A percentile compares a stretch with the other conserved stretches of the same genome.
Evolutionary conservation across 2,888 invertebrate genomes (phyloP).

Genomic region (Nudaria mundana): DNA sequence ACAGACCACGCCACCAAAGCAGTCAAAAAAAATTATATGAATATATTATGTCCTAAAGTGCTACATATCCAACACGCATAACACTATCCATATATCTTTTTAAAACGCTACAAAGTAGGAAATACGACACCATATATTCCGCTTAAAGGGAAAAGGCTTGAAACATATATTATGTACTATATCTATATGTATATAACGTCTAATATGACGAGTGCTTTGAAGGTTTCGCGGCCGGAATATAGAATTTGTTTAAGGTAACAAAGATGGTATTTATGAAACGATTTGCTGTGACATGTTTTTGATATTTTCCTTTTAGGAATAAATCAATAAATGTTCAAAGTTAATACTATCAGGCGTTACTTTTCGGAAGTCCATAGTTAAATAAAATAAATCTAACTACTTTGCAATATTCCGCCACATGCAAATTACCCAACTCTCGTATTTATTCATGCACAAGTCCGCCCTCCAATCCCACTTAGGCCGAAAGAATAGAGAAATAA

Average conservation of each 20-base stretch:
- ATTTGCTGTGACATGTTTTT: conserved; percentile 1
- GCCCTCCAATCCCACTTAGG: no score
- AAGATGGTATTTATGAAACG: neutral
- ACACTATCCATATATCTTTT: conserved; percentile 5
- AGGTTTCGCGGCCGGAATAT: conserved; percentile 7
- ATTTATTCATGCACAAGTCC: no score
- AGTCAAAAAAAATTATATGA: no score
- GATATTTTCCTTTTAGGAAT: neutral
- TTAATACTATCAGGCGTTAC: no score
- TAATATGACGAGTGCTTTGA: conserved; percentile 12
- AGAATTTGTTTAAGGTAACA: conserved; percentile 2
- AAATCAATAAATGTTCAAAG: no score
- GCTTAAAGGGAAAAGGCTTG: conserved; percentile 8
- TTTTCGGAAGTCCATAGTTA: no score
- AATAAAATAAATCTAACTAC: no score
- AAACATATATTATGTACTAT: conserved; percentile 1
- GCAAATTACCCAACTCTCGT: no score
- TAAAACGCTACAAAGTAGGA: conserved; percentile 3
- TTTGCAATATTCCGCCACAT: no score
- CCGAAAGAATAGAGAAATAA: no score
- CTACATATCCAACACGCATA: neutral
- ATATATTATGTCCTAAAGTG: no score
- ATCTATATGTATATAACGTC: conserved; percentile 1
- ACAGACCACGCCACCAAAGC: no score
- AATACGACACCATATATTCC: conserved; percentile 8